Evolutionary conservation across 1,140 invertebrate genomes (phyloP).

Genomic region (Subanguina moxae): DNA sequence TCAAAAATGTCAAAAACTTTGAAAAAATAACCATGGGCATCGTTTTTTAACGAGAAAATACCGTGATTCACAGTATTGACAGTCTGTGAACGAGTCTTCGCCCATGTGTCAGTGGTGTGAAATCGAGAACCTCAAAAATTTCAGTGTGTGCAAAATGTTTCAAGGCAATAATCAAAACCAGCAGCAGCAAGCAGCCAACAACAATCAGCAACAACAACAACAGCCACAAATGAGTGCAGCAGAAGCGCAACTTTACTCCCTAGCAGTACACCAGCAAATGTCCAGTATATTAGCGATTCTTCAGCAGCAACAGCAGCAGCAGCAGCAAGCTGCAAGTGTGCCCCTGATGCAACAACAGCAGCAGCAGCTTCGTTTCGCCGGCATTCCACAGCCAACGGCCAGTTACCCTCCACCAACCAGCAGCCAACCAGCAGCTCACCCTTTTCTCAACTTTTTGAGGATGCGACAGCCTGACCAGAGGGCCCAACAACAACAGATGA

Average conservation of each 20-base stretch:
- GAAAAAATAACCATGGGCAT: no score
- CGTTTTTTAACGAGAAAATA: no score
- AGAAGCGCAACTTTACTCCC: not conserved
- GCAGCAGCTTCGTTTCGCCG: no score
- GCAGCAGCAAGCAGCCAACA: not conserved
- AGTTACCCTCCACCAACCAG: no score
- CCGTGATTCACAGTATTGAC: no score
- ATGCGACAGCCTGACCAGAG: not conserved
- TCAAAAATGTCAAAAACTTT: no score
- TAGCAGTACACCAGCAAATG: not conserved
- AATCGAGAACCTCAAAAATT: no score
- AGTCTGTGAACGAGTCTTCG: no score
- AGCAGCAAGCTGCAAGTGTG: not conserved
- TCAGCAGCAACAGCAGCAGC: constrained; percentile 1
- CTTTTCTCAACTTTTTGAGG: not conserved
- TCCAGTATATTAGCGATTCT: not conserved
- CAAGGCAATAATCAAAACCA: not conserved
- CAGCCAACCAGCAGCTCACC: no score
- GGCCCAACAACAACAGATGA: not conserved
- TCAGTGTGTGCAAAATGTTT: not conserved
- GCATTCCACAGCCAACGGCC: no score
- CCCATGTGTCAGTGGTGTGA: no score
- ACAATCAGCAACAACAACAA: not conserved
- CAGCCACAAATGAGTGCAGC: not conserved
- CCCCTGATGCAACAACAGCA: not conserved